Evolutionary conservation across 2,888 invertebrate species (phyloP).

Genomic region (Arrhopalites spinosus): DNA sequence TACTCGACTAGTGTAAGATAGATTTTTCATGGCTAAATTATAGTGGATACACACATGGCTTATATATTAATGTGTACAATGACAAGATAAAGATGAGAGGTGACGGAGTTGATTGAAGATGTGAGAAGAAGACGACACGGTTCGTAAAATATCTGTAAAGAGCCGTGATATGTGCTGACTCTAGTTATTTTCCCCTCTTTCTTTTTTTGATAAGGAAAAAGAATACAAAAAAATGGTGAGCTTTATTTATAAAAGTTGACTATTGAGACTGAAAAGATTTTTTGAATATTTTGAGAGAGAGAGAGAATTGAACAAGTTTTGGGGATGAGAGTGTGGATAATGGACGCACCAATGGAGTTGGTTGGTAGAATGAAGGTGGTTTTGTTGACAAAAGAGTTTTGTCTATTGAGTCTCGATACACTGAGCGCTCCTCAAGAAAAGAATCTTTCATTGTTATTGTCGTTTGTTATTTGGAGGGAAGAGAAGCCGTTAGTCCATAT

Average conservation of each 20-base stretch:
- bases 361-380: constrained; percentile 28
- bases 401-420: constrained; percentile 32
- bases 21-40: too few species aligned
- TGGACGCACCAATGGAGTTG: constrained; percentile 10
- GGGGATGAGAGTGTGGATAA: constrained; percentile 32
- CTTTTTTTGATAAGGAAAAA: not conserved
- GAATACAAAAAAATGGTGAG: not conserved
- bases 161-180: constrained; percentile 1
- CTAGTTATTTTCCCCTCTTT: not conserved
- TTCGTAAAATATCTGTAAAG: constrained; percentile 21
- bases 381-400: constrained; percentile 25
- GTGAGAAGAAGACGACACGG: constrained; percentile 22
- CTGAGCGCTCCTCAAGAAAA: constrained; percentile 30
- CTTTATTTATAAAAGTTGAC: not conserved
- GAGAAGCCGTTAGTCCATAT: constrained; percentile 38
- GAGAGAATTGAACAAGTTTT: constrained; percentile 19
- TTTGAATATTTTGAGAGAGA: too few species aligned
- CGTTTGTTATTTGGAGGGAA: not conserved
- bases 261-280: too few species aligned
- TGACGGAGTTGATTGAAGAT: constrained; percentile 13
- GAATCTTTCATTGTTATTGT: constrained; percentile 27
- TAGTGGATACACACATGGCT: not conserved
- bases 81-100: constrained; percentile 22
- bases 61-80: constrained; percentile 24
- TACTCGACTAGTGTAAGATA: too few species aligned